Evolutionary conservation across 2,888 invertebrate species (phyloP), one percentile per base, ranked within the genome.

Genomic region (Archaeoteleia sp.): DNA sequence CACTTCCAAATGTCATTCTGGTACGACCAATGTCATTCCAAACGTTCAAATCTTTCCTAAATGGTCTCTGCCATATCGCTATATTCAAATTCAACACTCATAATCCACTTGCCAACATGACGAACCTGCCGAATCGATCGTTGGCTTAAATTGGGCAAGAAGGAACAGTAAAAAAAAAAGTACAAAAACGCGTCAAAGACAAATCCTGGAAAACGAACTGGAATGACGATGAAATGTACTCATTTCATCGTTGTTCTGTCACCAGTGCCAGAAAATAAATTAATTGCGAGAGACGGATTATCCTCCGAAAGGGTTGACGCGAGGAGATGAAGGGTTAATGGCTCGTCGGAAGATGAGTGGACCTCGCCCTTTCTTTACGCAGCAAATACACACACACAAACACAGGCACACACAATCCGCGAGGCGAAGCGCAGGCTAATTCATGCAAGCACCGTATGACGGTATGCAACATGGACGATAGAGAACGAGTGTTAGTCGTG

Each of bases 281-380:
- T 48, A 67, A 60, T 67, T 45, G 37, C 15, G 14, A 27, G 60
- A 51, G 37, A 61, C 61, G 60, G 45, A 67, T 61, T 40, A 32
- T 61, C 29, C 34, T 51, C 45, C 46, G 17, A 51, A 57, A 51
- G 60, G 68, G 67, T 70, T 67, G 73, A 70, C 71, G 57, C 48
- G 67, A 34, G 49, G 48, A 46, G 68, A 58, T 55, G 60, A 65
- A 66, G 73, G 74, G 74, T 74, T 74, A 73, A 71, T 60, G 75
- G 49, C 66, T 70, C 72, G 60, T 40, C 40, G 32, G 32, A 17
- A 35, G 40, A 27, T 34, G 40, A 37, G 49, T 42, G 51, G 49
- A 34, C 62, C n/a, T 25, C 48, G 29, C 62, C 37, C 48, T 39
- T 40, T 20, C 20, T 20, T 40, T 40, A 53, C 30, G 35, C 46